phyloP scores from a whole-genome alignment of 2,113 vertebrate genomes.

The Phylloscopus trochiloides region DNA sequence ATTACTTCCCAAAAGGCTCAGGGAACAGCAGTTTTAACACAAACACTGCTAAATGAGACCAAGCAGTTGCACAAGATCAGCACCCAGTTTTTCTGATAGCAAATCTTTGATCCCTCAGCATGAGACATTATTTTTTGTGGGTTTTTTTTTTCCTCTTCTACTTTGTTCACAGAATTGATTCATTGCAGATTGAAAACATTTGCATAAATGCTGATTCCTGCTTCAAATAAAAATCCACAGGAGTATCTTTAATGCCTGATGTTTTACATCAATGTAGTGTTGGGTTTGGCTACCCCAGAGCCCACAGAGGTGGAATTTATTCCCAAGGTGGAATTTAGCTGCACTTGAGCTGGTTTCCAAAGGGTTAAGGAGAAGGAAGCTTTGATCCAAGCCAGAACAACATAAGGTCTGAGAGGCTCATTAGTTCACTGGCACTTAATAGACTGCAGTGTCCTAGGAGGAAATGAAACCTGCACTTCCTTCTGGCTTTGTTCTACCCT shows the following conservation, averaged over 20 bases:
- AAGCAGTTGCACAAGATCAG: not conserved
- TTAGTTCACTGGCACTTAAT: constrained; percentile 78
- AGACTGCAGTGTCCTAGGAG: constrained; percentile 69
- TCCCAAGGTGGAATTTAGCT: not conserved
- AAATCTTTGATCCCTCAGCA: not conserved
- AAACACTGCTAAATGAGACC: not conserved
- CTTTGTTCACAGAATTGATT: not conserved
- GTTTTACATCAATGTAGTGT: not conserved
- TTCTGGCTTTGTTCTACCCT: constrained; percentile 73
- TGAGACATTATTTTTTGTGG: not conserved
- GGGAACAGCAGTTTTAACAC: not conserved
- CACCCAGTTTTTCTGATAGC: not conserved
- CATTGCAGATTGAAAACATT: not conserved
- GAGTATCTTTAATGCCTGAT: not conserved
- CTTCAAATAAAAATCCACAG: not conserved
- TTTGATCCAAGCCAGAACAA: constrained; percentile 72
- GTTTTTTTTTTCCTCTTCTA: not conserved
- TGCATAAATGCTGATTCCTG: not conserved
- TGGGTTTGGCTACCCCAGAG: not conserved
- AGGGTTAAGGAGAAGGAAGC: constrained; percentile 42
- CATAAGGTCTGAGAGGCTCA: constrained; percentile 81
- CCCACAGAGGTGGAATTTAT: not conserved
- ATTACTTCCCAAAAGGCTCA: not conserved
- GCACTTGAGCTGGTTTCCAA: not conserved
- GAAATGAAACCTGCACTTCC: constrained; percentile 75